Percentiles rank a stretch among this genome's conserved stretches.
Conservation (phyloP, 2,888 invertebrate species). For the Nymphalis polychloros region DNA sequence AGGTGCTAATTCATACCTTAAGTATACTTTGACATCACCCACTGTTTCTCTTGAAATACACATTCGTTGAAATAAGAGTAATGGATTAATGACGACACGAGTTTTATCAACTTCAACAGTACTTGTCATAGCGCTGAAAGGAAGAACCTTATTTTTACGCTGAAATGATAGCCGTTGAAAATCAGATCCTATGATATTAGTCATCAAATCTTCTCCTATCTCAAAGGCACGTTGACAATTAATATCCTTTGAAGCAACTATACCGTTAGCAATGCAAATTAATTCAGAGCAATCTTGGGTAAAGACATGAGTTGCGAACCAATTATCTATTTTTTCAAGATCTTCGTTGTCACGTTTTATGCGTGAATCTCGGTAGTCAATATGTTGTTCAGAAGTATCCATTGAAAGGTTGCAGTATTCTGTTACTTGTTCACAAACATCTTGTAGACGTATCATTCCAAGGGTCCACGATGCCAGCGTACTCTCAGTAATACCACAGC, state of each 20-base stretch:
- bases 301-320: slow-evolving; percentile 6
- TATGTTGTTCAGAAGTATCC: slow-evolving; percentile 33
- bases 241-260: slow-evolving; percentile 6
- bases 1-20: too few relatives aligned
- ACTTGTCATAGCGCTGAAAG: slow-evolving; percentile 19
- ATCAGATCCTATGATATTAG: slow-evolving; percentile 24
- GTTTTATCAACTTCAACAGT: slow-evolving; percentile 19
- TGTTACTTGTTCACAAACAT: slow-evolving; percentile 43
- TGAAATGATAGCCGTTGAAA: slow-evolving; percentile 19
- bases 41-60: too few relatives aligned
- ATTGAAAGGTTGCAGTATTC: slow-evolving; percentile 29
- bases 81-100: too few relatives aligned
- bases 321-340: slow-evolving; percentile 10
- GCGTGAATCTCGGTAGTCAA: slow-evolving; percentile 32
- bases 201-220: slow-evolving; percentile 15
- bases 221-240: slow-evolving; percentile 9
- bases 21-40: too few relatives aligned
- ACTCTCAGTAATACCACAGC: too few relatives aligned
- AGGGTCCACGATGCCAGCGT: too few relatives aligned
- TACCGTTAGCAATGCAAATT: slow-evolving; percentile 9
- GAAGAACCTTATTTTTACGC: slow-evolving; percentile 17
- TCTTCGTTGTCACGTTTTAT: slow-evolving; percentile 7
- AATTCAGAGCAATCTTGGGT: slow-evolving; percentile 3
- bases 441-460: slow-evolving; percentile 41
- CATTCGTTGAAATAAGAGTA: too few relatives aligned